These are phyloP conservation scores for Heliconius hewitsoni DNA, from an alignment of 1,140 invertebrate genomes.

Conservation along the genomic window DNA sequence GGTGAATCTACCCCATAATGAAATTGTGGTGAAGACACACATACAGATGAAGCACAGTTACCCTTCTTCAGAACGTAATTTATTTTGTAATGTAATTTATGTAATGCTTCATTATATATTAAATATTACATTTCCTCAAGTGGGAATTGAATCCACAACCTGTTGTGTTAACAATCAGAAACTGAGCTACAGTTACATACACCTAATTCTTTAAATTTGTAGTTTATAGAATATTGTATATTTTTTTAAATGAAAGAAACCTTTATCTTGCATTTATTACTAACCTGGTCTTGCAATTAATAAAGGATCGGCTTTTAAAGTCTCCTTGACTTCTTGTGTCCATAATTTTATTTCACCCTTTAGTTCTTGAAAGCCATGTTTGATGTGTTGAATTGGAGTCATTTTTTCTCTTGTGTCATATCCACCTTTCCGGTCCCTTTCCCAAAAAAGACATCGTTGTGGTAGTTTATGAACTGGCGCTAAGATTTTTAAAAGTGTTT, in stretches of 20 bases:
- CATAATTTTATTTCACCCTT: conserved; percentile 86
- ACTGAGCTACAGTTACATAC: no score
- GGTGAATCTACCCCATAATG: no score
- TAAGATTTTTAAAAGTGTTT: not conserved
- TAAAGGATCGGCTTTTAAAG: conserved; percentile 83
- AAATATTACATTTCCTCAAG: no score
- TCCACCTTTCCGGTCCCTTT: conserved; percentile 84
- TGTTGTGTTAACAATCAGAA: no score
- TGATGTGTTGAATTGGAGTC: conserved; percentile 77
- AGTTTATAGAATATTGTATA: no score
- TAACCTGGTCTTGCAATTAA: conserved; percentile 81
- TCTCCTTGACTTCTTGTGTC: conserved; percentile 86
- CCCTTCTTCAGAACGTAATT: no score
- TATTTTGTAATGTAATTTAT: no score
- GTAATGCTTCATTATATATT: no score
- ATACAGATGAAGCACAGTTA: no score
- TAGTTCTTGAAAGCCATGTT: conserved; percentile 83
- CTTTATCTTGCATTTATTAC: not conserved
- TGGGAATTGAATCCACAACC: no score
- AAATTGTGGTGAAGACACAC: no score
- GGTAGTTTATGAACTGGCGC: conserved; percentile 20
- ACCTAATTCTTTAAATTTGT: no score
- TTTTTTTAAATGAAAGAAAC: not conserved
- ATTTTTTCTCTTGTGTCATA: conserved; percentile 80
- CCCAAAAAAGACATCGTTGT: conserved; percentile 80